Percentiles rank a stretch among this genome's conserved stretches.
These are phyloP conservation scores for Trileptium ribeirensis DNA, from an alignment of 2,888 invertebrate genomes.

Conservation along the genomic window DNA sequence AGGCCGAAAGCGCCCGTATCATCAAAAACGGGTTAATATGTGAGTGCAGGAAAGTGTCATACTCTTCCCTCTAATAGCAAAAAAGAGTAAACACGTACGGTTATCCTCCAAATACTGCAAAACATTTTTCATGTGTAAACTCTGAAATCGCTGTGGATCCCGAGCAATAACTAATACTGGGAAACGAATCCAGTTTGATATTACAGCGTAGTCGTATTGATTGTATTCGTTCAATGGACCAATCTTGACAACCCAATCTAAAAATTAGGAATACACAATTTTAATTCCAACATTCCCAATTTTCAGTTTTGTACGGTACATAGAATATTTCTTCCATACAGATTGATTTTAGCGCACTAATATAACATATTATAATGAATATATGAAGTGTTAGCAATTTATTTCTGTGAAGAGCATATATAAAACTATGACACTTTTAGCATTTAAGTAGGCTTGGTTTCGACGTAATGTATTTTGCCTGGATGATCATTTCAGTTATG, in stretches of 20 bases:
- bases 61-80: too few relatives aligned
- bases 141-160: constrained; percentile 42
- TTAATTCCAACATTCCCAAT: background rate
- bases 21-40: too few relatives aligned
- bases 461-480: too few relatives aligned
- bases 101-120: constrained; percentile 50
- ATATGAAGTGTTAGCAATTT: too few relatives aligned
- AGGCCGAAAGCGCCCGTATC: too few relatives aligned
- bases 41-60: too few relatives aligned
- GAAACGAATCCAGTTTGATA: constrained; percentile 47
- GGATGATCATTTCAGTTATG: too few relatives aligned
- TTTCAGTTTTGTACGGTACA: background rate
- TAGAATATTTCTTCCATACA: background rate
- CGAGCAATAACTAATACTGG: constrained; percentile 51
- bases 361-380: too few relatives aligned
- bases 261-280: constrained; percentile 24
- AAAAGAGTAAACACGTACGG: constrained; percentile 44
- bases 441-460: too few relatives aligned
- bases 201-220: constrained; percentile 51
- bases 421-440: too few relatives aligned
- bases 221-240: constrained; percentile 52
- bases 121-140: constrained; percentile 47
- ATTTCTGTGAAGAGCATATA: too few relatives aligned
- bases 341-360: background rate
- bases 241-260: constrained; percentile 52